Percentiles rank a stretch among this genome's conserved stretches.
Conservation (phyloP, 2,888 invertebrate genomes). For the Deroplatys truncata region DNA sequence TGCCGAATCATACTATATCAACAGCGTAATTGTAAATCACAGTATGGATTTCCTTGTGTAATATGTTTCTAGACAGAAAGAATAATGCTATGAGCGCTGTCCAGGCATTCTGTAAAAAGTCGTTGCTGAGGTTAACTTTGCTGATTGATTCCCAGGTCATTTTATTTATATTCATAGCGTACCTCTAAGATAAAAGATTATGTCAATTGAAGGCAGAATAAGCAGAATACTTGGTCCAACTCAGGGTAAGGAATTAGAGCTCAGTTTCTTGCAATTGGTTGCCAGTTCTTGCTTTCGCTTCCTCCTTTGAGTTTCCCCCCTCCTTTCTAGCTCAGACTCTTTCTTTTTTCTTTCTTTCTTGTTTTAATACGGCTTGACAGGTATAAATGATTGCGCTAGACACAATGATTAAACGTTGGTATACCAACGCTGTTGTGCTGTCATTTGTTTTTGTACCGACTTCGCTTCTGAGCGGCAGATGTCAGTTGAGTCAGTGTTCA, state of each 20-base stretch:
- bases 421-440: slow-evolving; percentile 30
- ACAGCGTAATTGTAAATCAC: no score
- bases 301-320: neutral
- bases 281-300: neutral
- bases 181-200: neutral
- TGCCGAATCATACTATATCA: no score
- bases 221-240: neutral
- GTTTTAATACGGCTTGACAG: slow-evolving; percentile 20
- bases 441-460: slow-evolving; percentile 31
- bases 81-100: neutral
- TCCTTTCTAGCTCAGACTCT: neutral
- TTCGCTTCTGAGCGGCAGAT: slow-evolving; percentile 31
- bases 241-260: slow-evolving; percentile 10
- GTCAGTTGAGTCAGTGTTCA: slow-evolving; percentile 25
- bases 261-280: slow-evolving; percentile 10
- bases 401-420: slow-evolving; percentile 31
- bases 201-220: neutral
- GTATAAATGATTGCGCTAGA: slow-evolving; percentile 30
- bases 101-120: neutral
- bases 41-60: no score
- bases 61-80: neutral
- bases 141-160: neutral
- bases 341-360: neutral
- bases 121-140: neutral
- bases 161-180: neutral